These are phyloP conservation scores for Sigmodon hispidus DNA, from an alignment of 2,113 vertebrate species.

Conservation along the genomic window DNA sequence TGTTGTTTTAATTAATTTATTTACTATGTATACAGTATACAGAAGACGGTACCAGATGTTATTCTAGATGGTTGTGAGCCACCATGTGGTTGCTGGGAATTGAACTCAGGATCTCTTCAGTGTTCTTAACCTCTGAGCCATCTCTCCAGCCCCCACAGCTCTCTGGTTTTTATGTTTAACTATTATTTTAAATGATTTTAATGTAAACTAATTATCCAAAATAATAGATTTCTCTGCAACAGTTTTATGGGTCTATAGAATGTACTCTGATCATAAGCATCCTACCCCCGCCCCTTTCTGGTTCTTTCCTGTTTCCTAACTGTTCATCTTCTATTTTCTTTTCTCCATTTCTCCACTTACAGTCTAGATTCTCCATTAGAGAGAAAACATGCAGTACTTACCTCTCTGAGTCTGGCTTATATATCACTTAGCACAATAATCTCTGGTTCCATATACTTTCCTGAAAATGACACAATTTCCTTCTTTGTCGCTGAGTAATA, in stretches of 20 bases:
- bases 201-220: not conserved
- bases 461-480: not conserved
- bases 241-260: not conserved
- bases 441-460: not conserved
- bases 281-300: not conserved
- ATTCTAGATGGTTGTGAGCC: no score
- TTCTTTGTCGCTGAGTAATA: not conserved
- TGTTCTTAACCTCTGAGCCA: no score
- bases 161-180: not conserved
- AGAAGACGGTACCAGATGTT: no score
- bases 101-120: no score
- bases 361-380: not conserved
- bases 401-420: not conserved
- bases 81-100: no score
- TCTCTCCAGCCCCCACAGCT: no score
- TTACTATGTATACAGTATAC: no score
- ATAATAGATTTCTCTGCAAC: no score
- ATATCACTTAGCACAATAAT: not conserved
- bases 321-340: not conserved
- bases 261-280: not conserved
- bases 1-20: not conserved
- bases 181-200: not conserved
- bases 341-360: no score
- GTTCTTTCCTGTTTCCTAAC: not conserved
- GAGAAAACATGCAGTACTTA: not conserved